phyloP scores from a whole-genome alignment of 2,888 invertebrate species.

The Lingula anatina region DNA sequence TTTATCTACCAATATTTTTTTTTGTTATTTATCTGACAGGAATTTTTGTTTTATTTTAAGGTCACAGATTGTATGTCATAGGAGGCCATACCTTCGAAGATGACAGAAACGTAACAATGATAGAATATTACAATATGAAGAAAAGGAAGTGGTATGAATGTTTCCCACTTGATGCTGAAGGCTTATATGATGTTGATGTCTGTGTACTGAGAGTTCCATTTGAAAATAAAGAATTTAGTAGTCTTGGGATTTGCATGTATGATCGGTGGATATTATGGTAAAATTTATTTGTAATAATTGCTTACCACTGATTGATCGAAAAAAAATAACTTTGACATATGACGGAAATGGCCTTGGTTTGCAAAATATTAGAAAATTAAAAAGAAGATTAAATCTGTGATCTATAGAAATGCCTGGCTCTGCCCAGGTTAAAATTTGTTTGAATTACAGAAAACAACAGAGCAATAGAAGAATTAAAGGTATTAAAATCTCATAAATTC shows the following conservation, averaged over 20 bases:
- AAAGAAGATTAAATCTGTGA: too few relatives aligned
- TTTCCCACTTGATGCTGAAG: conserved; percentile 22
- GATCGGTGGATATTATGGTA: conserved; percentile 40
- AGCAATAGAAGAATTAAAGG: too few relatives aligned
- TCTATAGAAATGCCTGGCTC: too few relatives aligned
- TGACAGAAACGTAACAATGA: conserved; percentile 20
- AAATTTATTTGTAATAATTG: too few relatives aligned
- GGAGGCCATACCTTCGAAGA: conserved; percentile 33
- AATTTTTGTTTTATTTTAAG: conserved; percentile 13
- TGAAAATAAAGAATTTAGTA: conserved; percentile 29
- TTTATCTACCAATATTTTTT: too few relatives aligned
- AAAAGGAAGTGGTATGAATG: conserved; percentile 27
- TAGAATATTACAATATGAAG: conserved; percentile 29
- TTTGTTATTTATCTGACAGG: too few relatives aligned
- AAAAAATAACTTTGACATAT: background rate
- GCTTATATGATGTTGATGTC: conserved; percentile 29
- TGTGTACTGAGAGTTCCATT: conserved; percentile 26
- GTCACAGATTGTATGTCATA: conserved; percentile 28
- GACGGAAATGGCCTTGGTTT: too few relatives aligned
- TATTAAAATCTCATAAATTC: too few relatives aligned
- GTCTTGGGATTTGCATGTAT: conserved; percentile 26
- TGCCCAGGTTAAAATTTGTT: too few relatives aligned
- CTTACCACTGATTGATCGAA: too few relatives aligned
- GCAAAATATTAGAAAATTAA: too few relatives aligned
- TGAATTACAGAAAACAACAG: too few relatives aligned